Conservation (phyloP, 1,140 invertebrate species). For the Drosophila erecta region DNA sequence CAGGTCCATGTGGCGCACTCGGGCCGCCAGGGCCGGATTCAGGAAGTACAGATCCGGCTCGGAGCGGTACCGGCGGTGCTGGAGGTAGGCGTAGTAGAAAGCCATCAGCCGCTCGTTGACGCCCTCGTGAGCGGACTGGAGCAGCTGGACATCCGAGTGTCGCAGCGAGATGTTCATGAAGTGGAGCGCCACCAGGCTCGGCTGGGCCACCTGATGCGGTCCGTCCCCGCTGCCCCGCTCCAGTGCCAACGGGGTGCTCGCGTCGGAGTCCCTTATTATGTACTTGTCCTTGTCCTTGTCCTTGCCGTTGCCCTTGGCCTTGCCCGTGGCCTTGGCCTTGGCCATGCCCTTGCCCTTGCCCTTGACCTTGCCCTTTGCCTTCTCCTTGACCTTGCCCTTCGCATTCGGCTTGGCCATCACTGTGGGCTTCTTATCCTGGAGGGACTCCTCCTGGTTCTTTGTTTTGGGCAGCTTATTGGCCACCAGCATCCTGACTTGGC, state of each 20-base stretch:
- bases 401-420: background rate
- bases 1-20: conserved; percentile 1
- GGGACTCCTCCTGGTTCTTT: background rate
- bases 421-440: background rate
- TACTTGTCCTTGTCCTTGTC: background rate
- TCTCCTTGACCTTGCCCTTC: background rate
- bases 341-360: background rate
- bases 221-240: conserved; percentile 1
- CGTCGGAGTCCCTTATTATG: background rate
- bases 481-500: background rate
- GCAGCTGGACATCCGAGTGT: conserved; percentile 32
- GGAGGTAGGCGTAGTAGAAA: conserved; percentile 43
- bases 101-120: conserved; percentile 40
- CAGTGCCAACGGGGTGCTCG: background rate
- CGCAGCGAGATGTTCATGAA: conserved; percentile 26
- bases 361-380: background rate
- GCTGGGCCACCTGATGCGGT: background rate
- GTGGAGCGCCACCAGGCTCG: conserved; percentile 1
- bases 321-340: background rate
- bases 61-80: conserved; percentile 20
- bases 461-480: background rate
- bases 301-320: background rate
- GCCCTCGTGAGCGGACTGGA: conserved; percentile 9
- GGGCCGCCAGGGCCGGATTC: conserved; percentile 3
- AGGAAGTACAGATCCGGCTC: conserved; percentile 28